Evolutionary conservation across 2,888 invertebrate genomes (phyloP).

Genomic region (Cremastinae sp.): DNA sequence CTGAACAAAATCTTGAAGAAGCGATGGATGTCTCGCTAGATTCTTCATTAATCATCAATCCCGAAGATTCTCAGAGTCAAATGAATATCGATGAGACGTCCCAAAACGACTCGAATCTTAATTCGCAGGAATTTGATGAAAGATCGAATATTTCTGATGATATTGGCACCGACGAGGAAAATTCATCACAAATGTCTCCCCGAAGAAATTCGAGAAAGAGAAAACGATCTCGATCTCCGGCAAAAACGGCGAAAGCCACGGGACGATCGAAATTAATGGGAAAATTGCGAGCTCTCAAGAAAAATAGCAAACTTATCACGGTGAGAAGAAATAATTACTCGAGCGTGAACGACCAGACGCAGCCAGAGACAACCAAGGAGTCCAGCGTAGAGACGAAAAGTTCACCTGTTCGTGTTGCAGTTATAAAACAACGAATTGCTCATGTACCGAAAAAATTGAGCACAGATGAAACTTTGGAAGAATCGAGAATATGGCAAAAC

Average conservation of each 20-base stretch:
- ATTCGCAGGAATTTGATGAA: background rate
- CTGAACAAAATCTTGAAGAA: background rate
- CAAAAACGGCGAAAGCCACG: slow-evolving; percentile 14
- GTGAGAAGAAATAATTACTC: slow-evolving; percentile 7
- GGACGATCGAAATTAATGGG: slow-evolving; percentile 59
- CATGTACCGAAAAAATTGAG: slow-evolving; percentile 63
- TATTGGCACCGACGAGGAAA: background rate
- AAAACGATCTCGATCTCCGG: slow-evolving; percentile 28
- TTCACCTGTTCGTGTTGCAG: slow-evolving; percentile 29
- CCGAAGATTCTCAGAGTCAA: background rate
- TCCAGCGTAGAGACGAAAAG: slow-evolving; percentile 1
- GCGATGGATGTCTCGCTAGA: background rate
- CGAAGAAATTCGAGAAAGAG: slow-evolving; percentile 31
- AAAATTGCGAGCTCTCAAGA: slow-evolving; percentile 66
- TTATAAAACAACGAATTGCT: slow-evolving; percentile 68
- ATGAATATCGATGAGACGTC: background rate
- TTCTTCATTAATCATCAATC: no score
- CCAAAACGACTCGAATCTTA: background rate
- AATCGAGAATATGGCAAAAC: background rate
- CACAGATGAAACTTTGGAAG: background rate
- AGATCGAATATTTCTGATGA: background rate
- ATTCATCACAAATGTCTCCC: no score
- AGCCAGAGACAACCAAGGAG: slow-evolving; percentile 1
- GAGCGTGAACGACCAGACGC: background rate
- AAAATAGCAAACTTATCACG: slow-evolving; percentile 38